Conservation (phyloP, 2,113 vertebrate species). For the Sterrhoptilus dennistouni region DNA sequence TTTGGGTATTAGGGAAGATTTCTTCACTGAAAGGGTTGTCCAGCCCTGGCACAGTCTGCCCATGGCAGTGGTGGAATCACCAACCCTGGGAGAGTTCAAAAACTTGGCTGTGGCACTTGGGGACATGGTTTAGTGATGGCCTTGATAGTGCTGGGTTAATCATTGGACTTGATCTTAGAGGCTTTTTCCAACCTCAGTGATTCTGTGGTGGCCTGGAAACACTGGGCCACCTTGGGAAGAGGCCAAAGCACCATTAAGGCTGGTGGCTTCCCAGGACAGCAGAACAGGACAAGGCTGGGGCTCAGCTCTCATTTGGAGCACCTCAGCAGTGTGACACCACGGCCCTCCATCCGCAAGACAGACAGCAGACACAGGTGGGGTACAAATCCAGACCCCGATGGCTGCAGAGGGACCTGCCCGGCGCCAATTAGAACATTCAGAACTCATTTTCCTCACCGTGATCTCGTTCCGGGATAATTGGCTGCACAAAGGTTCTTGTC, state of each 20-base stretch:
- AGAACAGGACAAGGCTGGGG: background rate
- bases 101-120: background rate
- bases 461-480: background rate
- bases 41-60: background rate
- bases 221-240: background rate
- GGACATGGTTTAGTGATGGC: background rate
- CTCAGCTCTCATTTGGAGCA: accelerated
- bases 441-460: background rate
- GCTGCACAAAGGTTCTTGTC: background rate
- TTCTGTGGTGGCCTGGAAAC: background rate
- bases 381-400: accelerated
- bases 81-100: background rate
- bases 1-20: background rate
- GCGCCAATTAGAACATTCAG: accelerated
- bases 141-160: background rate
- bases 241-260: accelerated
- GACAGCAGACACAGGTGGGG: background rate
- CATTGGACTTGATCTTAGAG: background rate
- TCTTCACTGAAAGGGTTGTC: background rate
- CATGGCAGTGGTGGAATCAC: background rate
- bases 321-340: background rate
- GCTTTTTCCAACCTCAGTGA: background rate
- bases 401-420: accelerated
- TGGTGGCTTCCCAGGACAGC: background rate
- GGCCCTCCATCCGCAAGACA: accelerated